Conservation (phyloP, 2,797 vertebrate genomes). For the Australoheros facetus region DNA sequence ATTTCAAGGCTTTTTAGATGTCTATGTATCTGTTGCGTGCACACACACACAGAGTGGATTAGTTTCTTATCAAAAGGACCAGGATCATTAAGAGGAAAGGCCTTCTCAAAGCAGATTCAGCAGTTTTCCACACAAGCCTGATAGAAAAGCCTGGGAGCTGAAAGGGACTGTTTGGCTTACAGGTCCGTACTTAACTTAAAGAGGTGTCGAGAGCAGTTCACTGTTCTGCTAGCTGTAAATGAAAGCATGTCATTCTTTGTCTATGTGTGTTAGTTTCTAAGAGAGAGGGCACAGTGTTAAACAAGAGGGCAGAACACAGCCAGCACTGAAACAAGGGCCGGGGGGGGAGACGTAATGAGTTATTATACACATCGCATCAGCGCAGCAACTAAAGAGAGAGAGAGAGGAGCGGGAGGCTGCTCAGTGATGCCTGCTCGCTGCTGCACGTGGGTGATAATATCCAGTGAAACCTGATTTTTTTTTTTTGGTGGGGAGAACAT, state of each 20-base stretch:
- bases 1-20: neutral
- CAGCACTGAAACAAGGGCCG: slow-evolving; percentile 26
- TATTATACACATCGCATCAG: slow-evolving; percentile 43
- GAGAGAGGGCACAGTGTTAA: slow-evolving; percentile 23
- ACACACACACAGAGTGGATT: neutral
- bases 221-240: slow-evolving; percentile 24
- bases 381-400: slow-evolving; percentile 34
- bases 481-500: slow-evolving; percentile 32
- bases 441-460: slow-evolving; percentile 55
- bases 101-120: slow-evolving; percentile 51
- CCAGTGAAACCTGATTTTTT: slow-evolving; percentile 31
- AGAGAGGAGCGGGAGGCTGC: slow-evolving; percentile 19
- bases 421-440: slow-evolving; percentile 19
- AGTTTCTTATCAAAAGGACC: slow-evolving; percentile 17
- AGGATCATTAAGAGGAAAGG: slow-evolving; percentile 29
- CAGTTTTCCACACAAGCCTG: slow-evolving; percentile 33
- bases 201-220: neutral
- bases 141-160: slow-evolving; percentile 37
- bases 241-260: slow-evolving; percentile 23
- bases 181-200: slow-evolving; percentile 41
- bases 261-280: slow-evolving; percentile 29
- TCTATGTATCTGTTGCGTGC: neutral
- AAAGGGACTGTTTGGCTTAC: slow-evolving; percentile 47
- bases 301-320: slow-evolving; percentile 3
- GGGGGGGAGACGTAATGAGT: slow-evolving; percentile 45